Evolutionary conservation across 2,797 vertebrate species (phyloP), one percentile per base, ranked within the genome.

Genomic region (Myotis findleyi): DNA sequence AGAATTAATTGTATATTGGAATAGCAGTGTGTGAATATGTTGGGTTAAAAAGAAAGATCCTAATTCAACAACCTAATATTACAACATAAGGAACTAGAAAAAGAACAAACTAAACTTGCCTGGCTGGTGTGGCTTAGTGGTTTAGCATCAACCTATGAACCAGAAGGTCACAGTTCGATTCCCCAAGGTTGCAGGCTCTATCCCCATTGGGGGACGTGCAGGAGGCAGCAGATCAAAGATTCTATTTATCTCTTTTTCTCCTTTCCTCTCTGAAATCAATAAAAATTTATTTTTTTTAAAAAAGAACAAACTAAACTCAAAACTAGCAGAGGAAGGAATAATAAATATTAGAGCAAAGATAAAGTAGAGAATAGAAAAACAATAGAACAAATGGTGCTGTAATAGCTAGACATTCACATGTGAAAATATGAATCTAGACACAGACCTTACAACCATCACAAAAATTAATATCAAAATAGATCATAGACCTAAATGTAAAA

Each of bases 321-420:
- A 66, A 8, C 57, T 64, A 53, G 57, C 12, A 66, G 11, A 76
- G 44, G 57, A 66, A 75, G 21, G 41, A 53, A 53, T 66, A 51
- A 38, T 64, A 88, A 75, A 87, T 49, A 38, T 38, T 53, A 77
- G 27, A 66, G 25, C 47, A 53, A 66, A 66, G 47, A 66, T 30
- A 88, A 86, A 71, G 38, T 87, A 87, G 47, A 53, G 73, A 66
- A 77, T 68, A 53, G 47, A 89, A 88, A 77, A 77, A 51, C 73
- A 53, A 3, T 77, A 73, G 27, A 59, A 73, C 30, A 73, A 87
- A 44, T 33, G 27, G 18, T n/a, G 7, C 27, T 73, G 9, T 36
- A 77, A 64, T 25, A 66, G 51, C 21, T 76, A 76, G 21, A 57
- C 23, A 30, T 27, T 75, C 33, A 53, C 47, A 51, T 53, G 59